phyloP scores from a whole-genome alignment of 2,797 vertebrate genomes.

The Helostoma temminkii region DNA sequence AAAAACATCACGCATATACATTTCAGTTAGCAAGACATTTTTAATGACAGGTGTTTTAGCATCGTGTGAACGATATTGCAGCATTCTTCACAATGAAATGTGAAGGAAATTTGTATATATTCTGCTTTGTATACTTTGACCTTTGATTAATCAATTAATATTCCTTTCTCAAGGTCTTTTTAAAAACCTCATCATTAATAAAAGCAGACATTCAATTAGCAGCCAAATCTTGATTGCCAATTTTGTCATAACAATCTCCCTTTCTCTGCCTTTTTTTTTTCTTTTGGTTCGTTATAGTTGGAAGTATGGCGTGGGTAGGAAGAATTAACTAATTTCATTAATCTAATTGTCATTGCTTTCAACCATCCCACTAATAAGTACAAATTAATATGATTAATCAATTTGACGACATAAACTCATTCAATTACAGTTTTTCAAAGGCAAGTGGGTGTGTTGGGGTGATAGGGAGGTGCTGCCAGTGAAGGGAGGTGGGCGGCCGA shows the following conservation, averaged over 20 bases:
- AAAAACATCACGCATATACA: constrained; percentile 11
- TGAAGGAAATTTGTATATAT: constrained; percentile 31
- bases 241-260: constrained; percentile 86
- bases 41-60: constrained; percentile 2
- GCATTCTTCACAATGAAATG: constrained; percentile 45
- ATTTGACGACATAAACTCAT: constrained; percentile 98
- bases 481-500: constrained; percentile 64
- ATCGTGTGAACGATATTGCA: constrained; percentile 15
- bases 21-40: not conserved
- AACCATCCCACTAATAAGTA: constrained; percentile 95
- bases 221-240: constrained; percentile 90
- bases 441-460: constrained; percentile 89
- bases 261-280: constrained; percentile 69
- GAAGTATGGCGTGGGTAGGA: constrained; percentile 65
- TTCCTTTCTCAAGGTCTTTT: constrained; percentile 92
- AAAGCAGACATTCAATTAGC: constrained; percentile 98
- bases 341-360: constrained; percentile 94
- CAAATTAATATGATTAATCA: constrained; percentile 99
- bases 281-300: constrained; percentile 77
- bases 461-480: constrained; percentile 76
- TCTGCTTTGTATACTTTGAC: constrained; percentile 56
- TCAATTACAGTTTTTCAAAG: constrained; percentile 94
- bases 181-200: constrained; percentile 97
- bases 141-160: constrained; percentile 92
- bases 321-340: constrained; percentile 93